Evolutionary conservation across 2,888 invertebrate genomes (phyloP).

Genomic region (Theretra japonica): DNA sequence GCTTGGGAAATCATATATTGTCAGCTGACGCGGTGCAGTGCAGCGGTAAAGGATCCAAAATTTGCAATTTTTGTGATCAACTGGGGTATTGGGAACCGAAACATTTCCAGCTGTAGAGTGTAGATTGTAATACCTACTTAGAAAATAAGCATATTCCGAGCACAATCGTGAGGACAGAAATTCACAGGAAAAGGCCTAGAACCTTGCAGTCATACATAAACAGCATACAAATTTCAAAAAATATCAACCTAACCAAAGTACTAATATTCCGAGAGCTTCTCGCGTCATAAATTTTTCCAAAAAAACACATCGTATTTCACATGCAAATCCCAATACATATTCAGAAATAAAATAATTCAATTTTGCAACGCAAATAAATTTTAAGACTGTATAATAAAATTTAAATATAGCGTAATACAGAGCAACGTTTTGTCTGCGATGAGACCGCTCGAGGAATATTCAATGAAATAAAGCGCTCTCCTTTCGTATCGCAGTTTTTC

Average conservation of each 20-base stretch:
- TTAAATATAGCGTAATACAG: slow-evolving; percentile 12
- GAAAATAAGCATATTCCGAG: too few relatives aligned
- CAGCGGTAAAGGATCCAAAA: too few relatives aligned
- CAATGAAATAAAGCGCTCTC: slow-evolving; percentile 11
- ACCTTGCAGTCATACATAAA: too few relatives aligned
- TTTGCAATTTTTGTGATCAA: too few relatives aligned
- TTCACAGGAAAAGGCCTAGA: too few relatives aligned
- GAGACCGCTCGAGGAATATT: slow-evolving; percentile 15
- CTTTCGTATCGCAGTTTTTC: slow-evolving; percentile 6
- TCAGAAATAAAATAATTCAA: slow-evolving; percentile 23
- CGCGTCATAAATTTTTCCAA: neutral
- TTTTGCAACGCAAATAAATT: slow-evolving; percentile 20
- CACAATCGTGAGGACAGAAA: too few relatives aligned
- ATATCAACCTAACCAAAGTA: neutral
- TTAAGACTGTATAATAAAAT: slow-evolving; percentile 12
- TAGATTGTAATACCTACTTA: too few relatives aligned
- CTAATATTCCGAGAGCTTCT: neutral
- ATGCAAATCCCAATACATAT: slow-evolving; percentile 17
- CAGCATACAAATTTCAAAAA: too few relatives aligned
- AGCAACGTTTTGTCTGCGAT: slow-evolving; percentile 4
- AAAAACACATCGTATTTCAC: neutral
- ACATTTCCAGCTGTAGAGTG: too few relatives aligned
- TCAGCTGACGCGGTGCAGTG: too few relatives aligned
- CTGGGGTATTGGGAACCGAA: too few relatives aligned
- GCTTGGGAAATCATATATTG: too few relatives aligned